Percentiles rank a stretch among this genome's conserved stretches.
These are phyloP conservation scores for Kryptopterus vitreolus DNA, from an alignment of 2,797 vertebrate species.

Conservation along the genomic window DNA sequence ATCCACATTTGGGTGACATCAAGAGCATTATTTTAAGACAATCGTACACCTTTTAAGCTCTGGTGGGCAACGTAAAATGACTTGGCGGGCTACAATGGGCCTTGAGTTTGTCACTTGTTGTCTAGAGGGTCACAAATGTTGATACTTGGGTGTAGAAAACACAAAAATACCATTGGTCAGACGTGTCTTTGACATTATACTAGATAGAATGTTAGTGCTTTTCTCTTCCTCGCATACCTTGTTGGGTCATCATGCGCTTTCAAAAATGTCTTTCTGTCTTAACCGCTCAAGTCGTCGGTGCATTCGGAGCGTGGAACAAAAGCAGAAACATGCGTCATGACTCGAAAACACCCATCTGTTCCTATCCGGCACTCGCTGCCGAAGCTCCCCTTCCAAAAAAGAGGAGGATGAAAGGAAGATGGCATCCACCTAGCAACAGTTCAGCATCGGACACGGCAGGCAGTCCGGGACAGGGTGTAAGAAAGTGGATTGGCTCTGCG, in stretches of 20 bases:
- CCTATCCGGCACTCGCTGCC: slow-evolving; percentile 7
- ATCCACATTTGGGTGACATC: too few relatives aligned
- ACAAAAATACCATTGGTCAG: background rate
- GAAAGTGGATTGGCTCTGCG: slow-evolving; percentile 34
- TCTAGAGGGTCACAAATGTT: background rate
- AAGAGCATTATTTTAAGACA: too few relatives aligned
- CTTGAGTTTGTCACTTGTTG: background rate
- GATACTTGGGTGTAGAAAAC: background rate
- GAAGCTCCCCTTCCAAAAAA: slow-evolving; percentile 15
- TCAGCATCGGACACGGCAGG: slow-evolving; percentile 36
- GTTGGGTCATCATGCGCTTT: slow-evolving; percentile 2
- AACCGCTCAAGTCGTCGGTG: background rate
- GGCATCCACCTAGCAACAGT: slow-evolving; percentile 56
- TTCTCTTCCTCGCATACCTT: background rate
- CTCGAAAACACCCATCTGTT: slow-evolving; percentile 37
- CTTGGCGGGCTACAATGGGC: background rate
- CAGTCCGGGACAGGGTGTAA: slow-evolving; percentile 27
- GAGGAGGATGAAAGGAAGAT: slow-evolving; percentile 28
- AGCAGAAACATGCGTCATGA: slow-evolving; percentile 10
- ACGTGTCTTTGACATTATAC: background rate
- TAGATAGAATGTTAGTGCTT: background rate
- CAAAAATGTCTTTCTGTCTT: background rate
- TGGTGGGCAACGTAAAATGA: too few relatives aligned
- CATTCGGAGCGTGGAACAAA: background rate
- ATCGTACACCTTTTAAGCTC: too few relatives aligned